Base-by-base conservation (phyloP, 2,797 vertebrate species). In the Limnodromus scolopaceus region DNA sequence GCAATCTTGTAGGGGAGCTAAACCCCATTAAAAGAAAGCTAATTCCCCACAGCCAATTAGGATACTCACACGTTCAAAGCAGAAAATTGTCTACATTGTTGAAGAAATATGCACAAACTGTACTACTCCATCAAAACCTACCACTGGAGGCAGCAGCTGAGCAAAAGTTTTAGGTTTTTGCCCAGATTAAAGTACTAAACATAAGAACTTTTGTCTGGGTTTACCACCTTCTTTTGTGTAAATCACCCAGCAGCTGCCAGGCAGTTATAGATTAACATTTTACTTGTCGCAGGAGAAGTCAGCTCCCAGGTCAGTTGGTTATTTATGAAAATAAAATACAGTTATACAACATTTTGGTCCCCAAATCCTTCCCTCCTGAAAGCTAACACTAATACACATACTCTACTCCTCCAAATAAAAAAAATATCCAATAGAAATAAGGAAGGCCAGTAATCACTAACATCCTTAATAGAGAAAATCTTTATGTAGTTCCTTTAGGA, bases 401-500 rank as follows among this genome's bases (percentile, higher is more conserved):
- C 1, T 53, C 16, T 13, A 28, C 13, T 68, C 11, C 39, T 63
- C 9, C 11, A 68, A 70, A 60, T 8, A 23, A n/a, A 14, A 28
- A 48, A 8, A 15, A 38, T 34, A 36, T 1, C 27, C 3, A 10
- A 10, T 8, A 66, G 17, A 43, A 74, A 74, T 54, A 27, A 87
- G 7, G 7, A 28, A 68, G 10, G 4, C 9, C 4, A 53, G 4
- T 36, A 55, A n/a, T 27, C n/a, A 41, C 22, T 22, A 57, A 7
- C 27, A 36, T 6, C 11, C 13, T 34, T 9, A 69, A 22, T 1
- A 24, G 15, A 41, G 13, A 8, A 79, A 65, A 12, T 3, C 16
- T 22, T 25, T 2, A 2, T 14, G 4, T 3, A 0, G 0, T 19
- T 64, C 17, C 45, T 79, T 49, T 2, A 24, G 3, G 6, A 49